Percentiles rank a stretch among this genome's conserved stretches.
Evolutionary conservation across 2,888 invertebrate species (phyloP).

Genomic region (Melanchra persicariae): DNA sequence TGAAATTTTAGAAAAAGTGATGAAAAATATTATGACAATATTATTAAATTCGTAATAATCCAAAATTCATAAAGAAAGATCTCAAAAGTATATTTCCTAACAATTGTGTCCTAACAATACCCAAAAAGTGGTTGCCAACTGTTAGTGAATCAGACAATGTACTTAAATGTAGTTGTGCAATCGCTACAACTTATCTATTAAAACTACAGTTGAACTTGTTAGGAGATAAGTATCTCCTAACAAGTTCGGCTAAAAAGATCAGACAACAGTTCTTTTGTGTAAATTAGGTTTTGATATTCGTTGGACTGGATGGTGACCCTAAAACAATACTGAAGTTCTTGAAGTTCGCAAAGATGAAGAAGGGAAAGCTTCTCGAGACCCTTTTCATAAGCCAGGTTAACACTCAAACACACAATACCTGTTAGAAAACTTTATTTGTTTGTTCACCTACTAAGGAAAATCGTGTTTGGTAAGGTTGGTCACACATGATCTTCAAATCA

Average conservation of each 20-base stretch:
- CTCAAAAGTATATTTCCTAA: background rate
- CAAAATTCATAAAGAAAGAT: too few species aligned
- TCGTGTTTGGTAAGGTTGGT: background rate
- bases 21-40: too few species aligned
- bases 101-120: too few species aligned
- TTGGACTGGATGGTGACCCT: conserved; percentile 15
- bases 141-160: conserved; percentile 58
- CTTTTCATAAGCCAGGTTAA: conserved; percentile 28
- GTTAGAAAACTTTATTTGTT: conserved; percentile 13
- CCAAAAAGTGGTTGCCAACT: conserved; percentile 23
- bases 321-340: conserved; percentile 24
- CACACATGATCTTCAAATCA: background rate
- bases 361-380: conserved; percentile 15
- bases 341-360: conserved; percentile 14
- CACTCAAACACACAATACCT: conserved; percentile 21
- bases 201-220: background rate
- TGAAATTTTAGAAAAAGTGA: too few species aligned
- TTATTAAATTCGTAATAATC: too few species aligned
- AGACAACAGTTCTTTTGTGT: conserved; percentile 7
- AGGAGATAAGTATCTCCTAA: background rate
- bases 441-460: background rate
- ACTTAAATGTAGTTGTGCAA: conserved; percentile 31
- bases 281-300: background rate
- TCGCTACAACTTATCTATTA: conserved; percentile 28
- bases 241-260: background rate